A percentile compares a stretch with the other conserved stretches of the same genome.
Evolutionary conservation across 2,888 invertebrate genomes (phyloP).

Genomic region (Lysandra bellargus): DNA sequence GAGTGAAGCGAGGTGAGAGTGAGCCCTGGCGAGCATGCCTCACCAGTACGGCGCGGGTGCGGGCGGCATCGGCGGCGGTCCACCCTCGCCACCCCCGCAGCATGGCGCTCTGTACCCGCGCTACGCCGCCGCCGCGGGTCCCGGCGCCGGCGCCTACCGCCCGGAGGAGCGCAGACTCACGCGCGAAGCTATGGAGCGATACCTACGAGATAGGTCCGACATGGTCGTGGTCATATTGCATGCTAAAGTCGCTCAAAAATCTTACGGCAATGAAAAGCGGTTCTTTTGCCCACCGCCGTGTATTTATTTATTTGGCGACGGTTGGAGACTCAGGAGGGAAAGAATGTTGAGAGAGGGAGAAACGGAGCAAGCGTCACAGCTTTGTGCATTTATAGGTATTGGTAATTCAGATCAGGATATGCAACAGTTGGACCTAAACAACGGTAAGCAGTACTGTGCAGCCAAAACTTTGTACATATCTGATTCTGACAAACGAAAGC

Average conservation of each 20-base stretch:
- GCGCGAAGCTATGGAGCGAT: slow-evolving; percentile 97
- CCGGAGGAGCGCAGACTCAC: slow-evolving; percentile 91
- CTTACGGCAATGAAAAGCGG: slow-evolving; percentile 99
- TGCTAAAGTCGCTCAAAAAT: slow-evolving; percentile 99
- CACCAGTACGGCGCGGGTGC: slow-evolving; percentile 88
- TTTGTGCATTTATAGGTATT: slow-evolving; percentile 99
- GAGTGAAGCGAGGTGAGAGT: slow-evolving; percentile 62
- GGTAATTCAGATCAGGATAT: slow-evolving; percentile 99
- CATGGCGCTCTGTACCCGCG: slow-evolving; percentile 82
- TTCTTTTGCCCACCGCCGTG: slow-evolving; percentile 99
- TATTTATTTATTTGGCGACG: slow-evolving; percentile 98
- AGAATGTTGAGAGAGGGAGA: slow-evolving; percentile 95
- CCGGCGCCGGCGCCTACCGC: slow-evolving; percentile 83
- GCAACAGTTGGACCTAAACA: slow-evolving; percentile 98
- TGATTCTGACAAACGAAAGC: slow-evolving; percentile 99
- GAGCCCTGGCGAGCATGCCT: slow-evolving; percentile 84
- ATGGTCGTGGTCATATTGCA: slow-evolving; percentile 98
- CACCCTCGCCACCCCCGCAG: slow-evolving; percentile 84
- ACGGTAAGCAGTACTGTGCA: slow-evolving; percentile 99
- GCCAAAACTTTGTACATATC: slow-evolving; percentile 99
- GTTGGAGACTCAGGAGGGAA: slow-evolving; percentile 97
- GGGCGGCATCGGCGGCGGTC: slow-evolving; percentile 88
- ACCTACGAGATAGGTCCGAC: slow-evolving; percentile 95
- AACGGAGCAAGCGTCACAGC: slow-evolving; percentile 92
- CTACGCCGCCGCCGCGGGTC: slow-evolving; percentile 80